Evolutionary conservation across 2,113 vertebrate genomes (phyloP), one percentile per base, ranked within the genome.

Genomic region (Platichthys stellatus): DNA sequence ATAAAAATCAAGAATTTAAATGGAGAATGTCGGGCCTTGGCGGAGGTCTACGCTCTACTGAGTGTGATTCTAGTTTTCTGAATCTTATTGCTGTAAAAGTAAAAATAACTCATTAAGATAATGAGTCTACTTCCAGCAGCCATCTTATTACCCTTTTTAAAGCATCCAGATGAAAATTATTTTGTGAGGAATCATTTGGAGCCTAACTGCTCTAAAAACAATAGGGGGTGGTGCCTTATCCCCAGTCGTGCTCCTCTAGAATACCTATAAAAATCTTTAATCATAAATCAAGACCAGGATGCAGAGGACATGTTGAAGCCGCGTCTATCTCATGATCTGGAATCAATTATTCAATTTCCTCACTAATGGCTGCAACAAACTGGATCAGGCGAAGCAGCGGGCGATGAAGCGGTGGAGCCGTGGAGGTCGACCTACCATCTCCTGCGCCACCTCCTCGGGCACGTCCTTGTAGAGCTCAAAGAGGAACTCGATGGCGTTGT

Each of bases 401-500:
- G 31, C 5, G 31, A 6, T 5, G 28, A 28, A 28, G 26, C 28
- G 3, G 47, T 20, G 9, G 43, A 35, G 24, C 58, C 17, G 23
- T 8, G 58, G 24, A 26, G 12, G 57, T 24, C 3, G 23, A 60
- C 95, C 88, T 93, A 99, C 97, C 97, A 98, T 99, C 92, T 99
- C 97, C 91, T 98, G 97, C 0, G 96, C 95, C 93, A 98, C 97
- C 89, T 98, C 97, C 90, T 99, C 97, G 0, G 97, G 96, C 18
- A 97, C 95, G 0, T 98, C 97, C 85, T 96, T 97, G 90, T 98
- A 97, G 31, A 99, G 93, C 82, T 99, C 97, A 0, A 99, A 99
- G 60, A 97, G 93, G 90, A 99, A 99, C 92, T 99, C 97, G 0
- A 99, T 97, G 90, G 97, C 97, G 0, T 98, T 97, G 94, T 99